These are phyloP conservation scores for Agelas oroides DNA, from an alignment of 37 sponge, comb jelly and placozoan genomes.

Conservation along the genomic window DNA sequence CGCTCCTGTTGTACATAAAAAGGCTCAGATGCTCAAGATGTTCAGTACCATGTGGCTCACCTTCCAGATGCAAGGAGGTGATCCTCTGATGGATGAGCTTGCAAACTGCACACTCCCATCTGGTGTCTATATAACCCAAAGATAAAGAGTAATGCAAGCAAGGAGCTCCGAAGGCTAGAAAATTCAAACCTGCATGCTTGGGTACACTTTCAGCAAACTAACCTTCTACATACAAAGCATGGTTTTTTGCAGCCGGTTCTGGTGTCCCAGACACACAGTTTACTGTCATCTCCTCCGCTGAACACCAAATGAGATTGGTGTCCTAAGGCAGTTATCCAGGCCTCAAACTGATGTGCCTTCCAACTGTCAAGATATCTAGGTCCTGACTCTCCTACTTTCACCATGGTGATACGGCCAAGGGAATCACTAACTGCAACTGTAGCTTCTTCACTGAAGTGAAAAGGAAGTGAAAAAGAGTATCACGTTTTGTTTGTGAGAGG, in stretches of 20 bases:
- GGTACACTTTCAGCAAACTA: no score
- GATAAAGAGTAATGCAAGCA: neutral
- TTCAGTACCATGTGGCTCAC: neutral
- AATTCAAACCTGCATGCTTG: no score
- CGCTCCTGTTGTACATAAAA: no score
- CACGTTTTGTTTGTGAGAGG: neutral
- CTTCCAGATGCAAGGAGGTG: slow-evolving; percentile 80
- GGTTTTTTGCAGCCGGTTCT: slow-evolving; percentile 1
- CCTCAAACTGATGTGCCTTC: slow-evolving; percentile 87
- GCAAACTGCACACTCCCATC: slow-evolving; percentile 91
- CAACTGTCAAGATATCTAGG: slow-evolving; percentile 16
- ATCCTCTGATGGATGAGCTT: slow-evolving; percentile 53
- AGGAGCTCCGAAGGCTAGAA: neutral
- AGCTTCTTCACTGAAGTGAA: neutral
- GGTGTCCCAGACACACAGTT: slow-evolving; percentile 64
- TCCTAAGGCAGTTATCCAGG: slow-evolving; percentile 81
- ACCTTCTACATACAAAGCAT: slow-evolving; percentile 27
- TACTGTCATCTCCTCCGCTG: slow-evolving; percentile 80
- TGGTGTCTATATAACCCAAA: slow-evolving; percentile 54
- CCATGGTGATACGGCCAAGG: slow-evolving; percentile 23
- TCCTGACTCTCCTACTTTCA: slow-evolving; percentile 1
- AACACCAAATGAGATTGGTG: slow-evolving; percentile 46
- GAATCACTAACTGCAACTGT: slow-evolving; percentile 64
- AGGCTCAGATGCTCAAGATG: neutral
- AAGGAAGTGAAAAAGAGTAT: neutral